Percentiles rank a stretch among this genome's conserved stretches.
phyloP scores from a whole-genome alignment of 2,113 vertebrate genomes.

The Lophotis ruficrista region DNA sequence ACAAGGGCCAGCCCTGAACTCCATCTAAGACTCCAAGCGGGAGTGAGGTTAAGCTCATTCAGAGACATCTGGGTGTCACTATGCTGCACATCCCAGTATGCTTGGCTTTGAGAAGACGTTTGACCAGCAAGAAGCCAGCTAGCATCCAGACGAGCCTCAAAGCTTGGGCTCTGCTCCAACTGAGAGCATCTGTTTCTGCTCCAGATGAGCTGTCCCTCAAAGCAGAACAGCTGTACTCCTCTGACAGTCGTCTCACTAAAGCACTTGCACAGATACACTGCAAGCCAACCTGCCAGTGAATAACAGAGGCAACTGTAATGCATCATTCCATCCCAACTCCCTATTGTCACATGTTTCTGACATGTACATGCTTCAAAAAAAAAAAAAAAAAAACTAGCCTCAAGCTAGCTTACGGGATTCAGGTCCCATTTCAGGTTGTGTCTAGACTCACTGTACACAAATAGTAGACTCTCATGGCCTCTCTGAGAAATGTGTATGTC shows the following conservation, averaged over 20 bases:
- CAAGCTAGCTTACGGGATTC: not conserved
- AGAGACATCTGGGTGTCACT: not conserved
- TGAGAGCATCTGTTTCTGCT: not conserved
- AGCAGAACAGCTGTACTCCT: constrained; percentile 4
- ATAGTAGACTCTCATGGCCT: not conserved
- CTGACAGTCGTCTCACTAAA: not conserved
- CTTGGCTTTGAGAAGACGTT: not conserved
- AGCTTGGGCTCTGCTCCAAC: not conserved
- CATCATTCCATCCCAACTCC: not conserved
- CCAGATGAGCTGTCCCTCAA: not conserved
- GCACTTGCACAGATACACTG: not conserved
- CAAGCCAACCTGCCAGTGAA: not conserved
- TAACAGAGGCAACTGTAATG: not conserved
- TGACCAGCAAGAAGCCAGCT: not conserved
- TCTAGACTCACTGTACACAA: not conserved
- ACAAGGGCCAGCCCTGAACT: not conserved
- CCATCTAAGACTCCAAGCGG: not conserved
- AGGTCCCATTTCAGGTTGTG: not conserved
- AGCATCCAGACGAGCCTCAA: not conserved
- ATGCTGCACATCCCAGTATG: not conserved
- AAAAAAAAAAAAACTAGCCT: not conserved
- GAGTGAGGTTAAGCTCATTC: not conserved
- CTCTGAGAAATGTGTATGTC: not conserved
- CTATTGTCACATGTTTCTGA: not conserved
- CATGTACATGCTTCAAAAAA: not conserved